Base-by-base conservation (phyloP, 2,113 vertebrate species). In the Menura novaehollandiae region DNA sequence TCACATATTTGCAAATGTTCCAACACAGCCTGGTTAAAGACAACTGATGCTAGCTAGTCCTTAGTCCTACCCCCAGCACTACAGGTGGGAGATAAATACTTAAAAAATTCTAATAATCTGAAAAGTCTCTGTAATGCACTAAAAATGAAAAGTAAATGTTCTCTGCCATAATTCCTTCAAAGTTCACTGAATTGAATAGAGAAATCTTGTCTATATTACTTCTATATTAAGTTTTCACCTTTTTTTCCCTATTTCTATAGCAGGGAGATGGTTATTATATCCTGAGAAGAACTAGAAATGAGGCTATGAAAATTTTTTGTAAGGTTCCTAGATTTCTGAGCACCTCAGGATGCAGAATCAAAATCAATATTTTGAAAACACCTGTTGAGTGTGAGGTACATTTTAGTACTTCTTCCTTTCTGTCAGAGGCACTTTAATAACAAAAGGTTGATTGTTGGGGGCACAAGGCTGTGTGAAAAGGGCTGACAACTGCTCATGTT, bases 401-500 rank as follows among this genome's bases (percentile, higher is more conserved):
- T 90, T 75, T 56, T 47, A 53, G 24, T 69, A 59, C 33, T 41
- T 49, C 8, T 77, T 85, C 67, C 49, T 76, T 88, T 76, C 59
- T 82, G 39, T 76, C 47, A 46, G 47, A 74, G 58, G 32, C 41
- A 55, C 18, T n/a, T 85, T 46, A 67, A 52, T 69, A 91, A 92
- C 78, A 84, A 78, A 95, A 93, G 55, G 30, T 72, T 72, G 59
- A 90, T 92, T 85, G 56, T 67, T 91, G 71, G 67, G 82, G 83
- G 49, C 1, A 7, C 67, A 59, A 72, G 63, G 77, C 81, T 91
- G 41, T 46, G n/a, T 86, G 88, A 91, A 89, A 97, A 94, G n/a
- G 77, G 81, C 93, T 97, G 94, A 94, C 88, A 96, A 55, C 79
- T 76, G 55, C 78, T 89, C 24, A 11, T 37, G 66, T 80, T 89